phyloP scores from a whole-genome alignment of 2,888 invertebrate genomes.

The Amaurobius ferox region DNA sequence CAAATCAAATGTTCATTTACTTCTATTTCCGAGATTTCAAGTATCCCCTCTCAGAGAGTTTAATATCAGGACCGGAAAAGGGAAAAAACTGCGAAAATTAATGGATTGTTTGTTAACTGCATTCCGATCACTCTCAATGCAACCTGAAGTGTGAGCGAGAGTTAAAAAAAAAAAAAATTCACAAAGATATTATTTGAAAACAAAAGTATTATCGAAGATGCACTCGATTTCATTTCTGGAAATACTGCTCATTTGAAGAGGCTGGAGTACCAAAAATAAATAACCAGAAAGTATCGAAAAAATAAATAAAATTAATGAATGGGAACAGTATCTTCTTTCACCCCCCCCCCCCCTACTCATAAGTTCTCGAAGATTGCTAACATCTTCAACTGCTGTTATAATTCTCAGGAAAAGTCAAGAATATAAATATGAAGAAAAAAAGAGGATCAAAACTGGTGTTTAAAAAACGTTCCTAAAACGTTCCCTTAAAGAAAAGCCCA shows the following conservation, averaged over 20 bases:
- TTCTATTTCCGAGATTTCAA: neutral
- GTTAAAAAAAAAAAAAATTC: constrained; percentile 16
- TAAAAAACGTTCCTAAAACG: constrained; percentile 26
- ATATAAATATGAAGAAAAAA: constrained; percentile 47
- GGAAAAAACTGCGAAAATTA: constrained; percentile 25
- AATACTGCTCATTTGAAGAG: constrained; percentile 60
- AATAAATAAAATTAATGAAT: constrained; percentile 61
- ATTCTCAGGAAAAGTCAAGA: constrained; percentile 60
- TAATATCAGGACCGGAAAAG: neutral
- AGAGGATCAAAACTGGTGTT: constrained; percentile 54
- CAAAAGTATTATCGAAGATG: constrained; percentile 44
- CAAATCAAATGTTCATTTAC: constrained; percentile 1
- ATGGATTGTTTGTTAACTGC: constrained; percentile 52
- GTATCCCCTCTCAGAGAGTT: neutral
- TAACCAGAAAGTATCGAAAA: constrained; percentile 32
- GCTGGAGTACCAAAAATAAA: constrained; percentile 60
- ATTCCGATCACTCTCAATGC: constrained; percentile 41
- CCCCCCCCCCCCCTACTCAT: constrained; percentile 15
- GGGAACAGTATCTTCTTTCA: constrained; percentile 33
- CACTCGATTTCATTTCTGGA: constrained; percentile 62
- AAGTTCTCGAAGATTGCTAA: constrained; percentile 47
- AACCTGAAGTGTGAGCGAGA: constrained; percentile 2
- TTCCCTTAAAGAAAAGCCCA: constrained; percentile 23
- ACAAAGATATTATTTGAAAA: constrained; percentile 17
- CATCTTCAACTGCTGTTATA: constrained; percentile 65